Base-by-base conservation (phyloP, 2,888 invertebrate genomes). In the Apodemia zela region DNA sequence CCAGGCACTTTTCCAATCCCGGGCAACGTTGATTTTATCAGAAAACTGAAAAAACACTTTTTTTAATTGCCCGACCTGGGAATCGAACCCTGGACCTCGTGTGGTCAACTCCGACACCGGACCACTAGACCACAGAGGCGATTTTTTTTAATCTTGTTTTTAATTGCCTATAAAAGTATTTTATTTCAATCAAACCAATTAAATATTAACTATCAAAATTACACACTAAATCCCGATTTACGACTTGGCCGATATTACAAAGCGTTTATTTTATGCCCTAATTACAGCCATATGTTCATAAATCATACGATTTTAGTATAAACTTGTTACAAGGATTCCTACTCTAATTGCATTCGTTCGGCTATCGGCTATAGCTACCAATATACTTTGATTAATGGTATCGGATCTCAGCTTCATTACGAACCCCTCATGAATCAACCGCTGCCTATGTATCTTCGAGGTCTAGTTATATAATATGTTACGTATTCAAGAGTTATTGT, bases 331-430 rank as follows among this genome's bases (percentile, higher is more conserved):
- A 82, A 87, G 87, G 87, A 89, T 84, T 80, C 79, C 73, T 70
- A 71, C 65, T 84, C 85, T 89, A 91, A 90, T 90, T 91, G 89
- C 89, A 84, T 87, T 82, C 84, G 84, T 87, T 84, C 82, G 62
- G 75, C 45, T 47, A 47, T 47, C 17, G 45, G 45, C n/a, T 47
- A 47, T 47, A 83, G 80, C 89, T 88, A 91, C 89, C 90, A 87
- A 88, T 89, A 87, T 82, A 76, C 73, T 78, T 83, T 90, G 90
- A 90, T 91, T 90, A 88, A 91, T 91, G 87, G 83, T 84, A 87
- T 84, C 81, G 79, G 73, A 77, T 77, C 81, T 81, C 78, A 78
- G 76, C 85, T 85, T 89, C 89, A 89, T 89, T 90, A 89, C 88
- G 79, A 77, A 83, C 83, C 80, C 75, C 78, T 85, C 84, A 87